A percentile compares a stretch with the other conserved stretches of the same genome.
Evolutionary conservation across 2,797 vertebrate genomes (phyloP).

Genomic region (Chelmon rostratus): DNA sequence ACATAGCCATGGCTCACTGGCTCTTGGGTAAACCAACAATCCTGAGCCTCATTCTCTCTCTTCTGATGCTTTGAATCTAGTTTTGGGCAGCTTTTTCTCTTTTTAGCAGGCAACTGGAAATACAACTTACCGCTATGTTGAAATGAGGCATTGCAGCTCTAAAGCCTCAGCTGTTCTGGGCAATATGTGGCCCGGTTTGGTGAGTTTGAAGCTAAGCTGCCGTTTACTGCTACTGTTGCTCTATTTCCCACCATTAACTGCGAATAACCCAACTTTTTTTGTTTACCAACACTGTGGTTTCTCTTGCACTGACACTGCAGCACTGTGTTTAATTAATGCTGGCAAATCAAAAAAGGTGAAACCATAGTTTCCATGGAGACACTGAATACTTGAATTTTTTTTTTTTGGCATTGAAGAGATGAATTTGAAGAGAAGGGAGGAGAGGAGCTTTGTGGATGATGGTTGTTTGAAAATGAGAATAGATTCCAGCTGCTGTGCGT

Average conservation of each 20-base stretch:
- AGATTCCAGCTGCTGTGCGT: constrained; percentile 80
- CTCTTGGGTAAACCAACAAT: constrained; percentile 1
- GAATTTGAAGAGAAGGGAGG: constrained; percentile 62
- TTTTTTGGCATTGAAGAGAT: constrained; percentile 46
- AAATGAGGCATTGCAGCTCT: neutral
- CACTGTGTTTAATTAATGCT: constrained; percentile 47
- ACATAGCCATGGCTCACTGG: neutral
- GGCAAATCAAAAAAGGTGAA: constrained; percentile 27
- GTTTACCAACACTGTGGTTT: neutral
- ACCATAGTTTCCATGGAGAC: constrained; percentile 64
- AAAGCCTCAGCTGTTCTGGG: neutral
- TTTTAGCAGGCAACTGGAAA: neutral
- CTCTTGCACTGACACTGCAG: constrained; percentile 13
- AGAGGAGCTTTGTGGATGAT: constrained; percentile 60
- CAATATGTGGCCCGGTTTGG: constrained; percentile 3
- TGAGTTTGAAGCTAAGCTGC: neutral
- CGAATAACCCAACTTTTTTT: neutral
- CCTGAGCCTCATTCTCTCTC: neutral
- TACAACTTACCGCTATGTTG: neutral
- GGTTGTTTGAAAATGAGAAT: constrained; percentile 66
- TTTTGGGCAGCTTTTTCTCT: neutral
- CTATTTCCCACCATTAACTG: constrained; percentile 3
- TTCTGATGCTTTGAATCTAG: neutral
- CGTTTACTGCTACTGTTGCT: neutral
- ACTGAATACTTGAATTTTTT: constrained; percentile 33